phyloP scores from a whole-genome alignment of 2,113 vertebrate genomes.

The Hemichromis elongatus region DNA sequence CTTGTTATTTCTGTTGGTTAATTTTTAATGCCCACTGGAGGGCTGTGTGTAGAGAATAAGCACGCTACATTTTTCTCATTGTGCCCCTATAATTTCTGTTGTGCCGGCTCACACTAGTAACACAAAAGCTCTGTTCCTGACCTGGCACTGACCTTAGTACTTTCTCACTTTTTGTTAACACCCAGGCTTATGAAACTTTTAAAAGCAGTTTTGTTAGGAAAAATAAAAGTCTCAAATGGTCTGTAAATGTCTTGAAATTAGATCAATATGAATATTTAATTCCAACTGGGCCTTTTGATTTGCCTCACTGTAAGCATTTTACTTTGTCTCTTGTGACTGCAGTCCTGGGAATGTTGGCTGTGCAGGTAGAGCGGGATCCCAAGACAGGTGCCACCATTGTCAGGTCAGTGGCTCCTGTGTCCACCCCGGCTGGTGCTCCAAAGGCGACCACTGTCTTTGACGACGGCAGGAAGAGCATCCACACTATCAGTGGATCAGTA shows the following conservation, averaged over 20 bases:
- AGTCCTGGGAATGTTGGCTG: slow-evolving; percentile 63
- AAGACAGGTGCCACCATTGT: slow-evolving; percentile 58
- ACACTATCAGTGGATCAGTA: neutral
- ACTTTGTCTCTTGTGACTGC: neutral
- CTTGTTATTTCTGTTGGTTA: slow-evolving; percentile 19
- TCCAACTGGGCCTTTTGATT: neutral
- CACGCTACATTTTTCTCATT: neutral
- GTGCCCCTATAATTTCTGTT: neutral
- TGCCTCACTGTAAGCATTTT: neutral
- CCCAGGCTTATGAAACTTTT: neutral
- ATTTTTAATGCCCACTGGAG: slow-evolving; percentile 14
- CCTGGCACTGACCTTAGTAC: neutral
- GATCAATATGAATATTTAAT: neutral
- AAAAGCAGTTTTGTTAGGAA: neutral
- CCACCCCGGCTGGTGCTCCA: neutral
- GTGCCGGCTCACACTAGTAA: neutral
- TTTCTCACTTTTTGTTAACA: neutral
- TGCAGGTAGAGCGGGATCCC: slow-evolving; percentile 64
- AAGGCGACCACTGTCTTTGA: slow-evolving; percentile 49
- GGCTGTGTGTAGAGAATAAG: neutral
- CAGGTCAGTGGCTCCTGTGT: slow-evolving; percentile 55
- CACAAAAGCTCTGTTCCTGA: neutral
- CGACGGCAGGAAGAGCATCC: slow-evolving; percentile 63
- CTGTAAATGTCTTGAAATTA: neutral
- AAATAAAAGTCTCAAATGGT: neutral